Evolutionary conservation across 2,797 vertebrate species (phyloP), one percentile per base, ranked within the genome.

Genomic region (Pyrrhura leucotis): DNA sequence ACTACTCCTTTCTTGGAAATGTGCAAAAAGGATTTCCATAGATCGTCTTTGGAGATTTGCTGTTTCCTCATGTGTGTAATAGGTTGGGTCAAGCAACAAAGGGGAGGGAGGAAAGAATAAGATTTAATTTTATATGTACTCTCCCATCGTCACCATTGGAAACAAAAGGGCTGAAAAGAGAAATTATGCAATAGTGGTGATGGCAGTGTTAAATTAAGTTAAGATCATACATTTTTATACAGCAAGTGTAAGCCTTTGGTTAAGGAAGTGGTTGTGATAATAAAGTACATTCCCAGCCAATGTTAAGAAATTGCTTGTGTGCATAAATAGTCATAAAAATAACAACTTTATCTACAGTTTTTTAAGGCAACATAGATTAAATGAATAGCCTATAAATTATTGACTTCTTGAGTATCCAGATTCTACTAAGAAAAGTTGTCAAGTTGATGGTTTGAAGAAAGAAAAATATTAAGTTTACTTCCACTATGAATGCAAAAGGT

Each of bases 21-120:
- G 95, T 98, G 96, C 95, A 89, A 96, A 98, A 98, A 97, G 95
- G 95, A 97, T 98, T 98, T 98, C 97, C 96, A 94, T 95, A 94
- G 94, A 95, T 81, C 79, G 96, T 93, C 97, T 97, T 97, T 89
- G 78, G 98, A 97, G 98, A 98, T 71, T 97, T 96, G 96, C 79
- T 98, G 97, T 97, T 97, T 97, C 90, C 92, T 98, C 97, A 97
- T 97, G 97, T 98, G 97, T 98, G 96, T 98, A 98, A 98, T 98
- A 95, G 97, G 73, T 96, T 96, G 92, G 96, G 95, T 97, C 94
- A 96, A 96, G 85, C 92, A 93, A 97, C 91, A 97, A 92, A 94
- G 80, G 94, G 73, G 69, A 92, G 81, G 48, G 56, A 93, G 88
- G 85, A 91, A 95, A 93, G 79, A 97, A 89, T 68, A 54, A 72